phyloP scores from a whole-genome alignment of 1,140 invertebrate genomes.

The Penaeus vannamei region DNA sequence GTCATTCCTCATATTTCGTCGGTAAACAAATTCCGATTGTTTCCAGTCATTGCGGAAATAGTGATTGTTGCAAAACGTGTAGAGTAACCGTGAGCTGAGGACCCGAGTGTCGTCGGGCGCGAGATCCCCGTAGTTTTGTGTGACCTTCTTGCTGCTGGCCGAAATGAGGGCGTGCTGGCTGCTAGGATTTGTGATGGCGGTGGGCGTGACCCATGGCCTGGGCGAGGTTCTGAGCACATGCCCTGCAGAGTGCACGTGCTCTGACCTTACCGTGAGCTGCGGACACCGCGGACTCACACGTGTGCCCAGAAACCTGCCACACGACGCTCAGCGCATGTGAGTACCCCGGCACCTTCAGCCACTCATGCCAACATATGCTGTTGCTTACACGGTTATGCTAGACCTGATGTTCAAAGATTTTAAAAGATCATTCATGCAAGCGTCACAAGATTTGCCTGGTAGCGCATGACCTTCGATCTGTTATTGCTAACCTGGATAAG shows the following conservation, averaged over 20 bases:
- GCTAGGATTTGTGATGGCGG: neutral
- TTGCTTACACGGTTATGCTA: too few species aligned
- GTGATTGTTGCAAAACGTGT: neutral
- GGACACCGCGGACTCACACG: constrained; percentile 84
- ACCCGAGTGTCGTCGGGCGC: neutral
- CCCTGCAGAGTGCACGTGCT: constrained; percentile 85
- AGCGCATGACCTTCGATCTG: too few species aligned
- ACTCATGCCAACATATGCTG: too few species aligned
- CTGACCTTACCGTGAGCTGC: constrained; percentile 84
- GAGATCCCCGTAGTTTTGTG: constrained; percentile 4
- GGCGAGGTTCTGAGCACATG: constrained; percentile 75
- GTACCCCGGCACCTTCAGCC: constrained; percentile 72
- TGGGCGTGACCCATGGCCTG: neutral
- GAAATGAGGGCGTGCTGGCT: neutral
- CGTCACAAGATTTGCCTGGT: too few species aligned
- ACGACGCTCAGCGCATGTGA: constrained; percentile 87
- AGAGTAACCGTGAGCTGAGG: too few species aligned
- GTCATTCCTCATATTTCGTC: neutral
- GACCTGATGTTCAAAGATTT: too few species aligned
- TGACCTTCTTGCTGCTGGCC: neutral
- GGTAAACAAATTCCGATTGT: constrained; percentile 34
- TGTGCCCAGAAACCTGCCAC: constrained; percentile 83
- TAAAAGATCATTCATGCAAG: too few species aligned
- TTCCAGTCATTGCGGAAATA: constrained; percentile 23
- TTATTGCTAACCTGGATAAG: too few species aligned